A percentile compares a stretch with the other conserved stretches of the same genome.
Conservation (phyloP, 2,888 invertebrate genomes). For the Tromatobia lineatoria region DNA sequence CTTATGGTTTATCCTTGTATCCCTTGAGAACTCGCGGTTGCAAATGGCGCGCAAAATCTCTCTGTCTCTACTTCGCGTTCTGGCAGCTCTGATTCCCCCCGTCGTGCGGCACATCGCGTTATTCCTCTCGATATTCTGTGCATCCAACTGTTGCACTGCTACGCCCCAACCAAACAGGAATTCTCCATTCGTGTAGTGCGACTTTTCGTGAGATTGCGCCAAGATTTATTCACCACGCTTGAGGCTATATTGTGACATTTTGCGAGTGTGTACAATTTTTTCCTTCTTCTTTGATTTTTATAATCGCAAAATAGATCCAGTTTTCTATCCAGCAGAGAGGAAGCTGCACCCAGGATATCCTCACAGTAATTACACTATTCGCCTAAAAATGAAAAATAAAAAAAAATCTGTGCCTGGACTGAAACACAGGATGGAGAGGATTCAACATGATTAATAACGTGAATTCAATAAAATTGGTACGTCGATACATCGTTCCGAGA, state of each 20-base stretch:
- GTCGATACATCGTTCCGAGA: constrained; percentile 11
- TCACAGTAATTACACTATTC: constrained; percentile 46
- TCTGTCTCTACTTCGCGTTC: constrained; percentile 45
- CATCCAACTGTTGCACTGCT: constrained; percentile 28
- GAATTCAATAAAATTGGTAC: background rate
- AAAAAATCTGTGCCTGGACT: background rate
- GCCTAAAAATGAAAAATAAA: constrained; percentile 19
- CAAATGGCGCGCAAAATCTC: constrained; percentile 41
- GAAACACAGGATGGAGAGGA: constrained; percentile 41
- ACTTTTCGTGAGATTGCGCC: constrained; percentile 69
- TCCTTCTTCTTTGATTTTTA: background rate
- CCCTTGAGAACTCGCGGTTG: constrained; percentile 50
- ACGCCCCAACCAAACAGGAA: constrained; percentile 38
- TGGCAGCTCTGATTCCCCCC: constrained; percentile 32
- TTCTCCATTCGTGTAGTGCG: constrained; percentile 41
- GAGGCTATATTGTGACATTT: constrained; percentile 24
- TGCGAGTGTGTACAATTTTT: constrained; percentile 3
- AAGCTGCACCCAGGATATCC: constrained; percentile 61
- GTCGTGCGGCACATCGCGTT: constrained; percentile 30
- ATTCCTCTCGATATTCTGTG: constrained; percentile 46
- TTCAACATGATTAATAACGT: constrained; percentile 49
- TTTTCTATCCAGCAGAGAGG: constrained; percentile 33
- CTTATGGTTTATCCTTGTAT: constrained; percentile 43
- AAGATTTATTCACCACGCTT: constrained; percentile 64
- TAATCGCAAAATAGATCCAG: constrained; percentile 21